Conservation (phyloP, 2,797 vertebrate genomes). For the Synanceia verrucosa region DNA sequence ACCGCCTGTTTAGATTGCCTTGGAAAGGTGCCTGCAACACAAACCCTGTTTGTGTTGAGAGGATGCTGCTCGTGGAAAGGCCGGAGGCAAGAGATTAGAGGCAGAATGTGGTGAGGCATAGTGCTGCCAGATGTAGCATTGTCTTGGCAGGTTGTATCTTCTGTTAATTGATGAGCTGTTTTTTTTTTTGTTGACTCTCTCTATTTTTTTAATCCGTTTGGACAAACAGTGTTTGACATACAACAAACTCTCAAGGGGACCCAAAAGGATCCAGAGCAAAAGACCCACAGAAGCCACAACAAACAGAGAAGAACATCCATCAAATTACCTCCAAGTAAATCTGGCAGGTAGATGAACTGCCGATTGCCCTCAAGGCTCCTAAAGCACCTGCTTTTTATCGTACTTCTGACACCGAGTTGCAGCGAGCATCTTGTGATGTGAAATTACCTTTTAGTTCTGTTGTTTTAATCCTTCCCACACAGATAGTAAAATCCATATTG, state of each 20-base stretch:
- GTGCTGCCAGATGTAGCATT: constrained; percentile 26
- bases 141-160: constrained; percentile 28
- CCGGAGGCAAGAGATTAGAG: constrained; percentile 68
- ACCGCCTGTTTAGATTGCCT: constrained; percentile 66
- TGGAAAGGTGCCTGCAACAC: constrained; percentile 66
- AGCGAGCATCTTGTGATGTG: background rate
- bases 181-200: constrained; percentile 1
- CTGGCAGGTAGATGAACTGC: constrained; percentile 1
- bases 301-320: background rate
- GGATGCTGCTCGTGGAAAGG: constrained; percentile 54
- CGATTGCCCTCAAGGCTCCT: constrained; percentile 1
- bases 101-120: constrained; percentile 47
- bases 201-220: constrained; percentile 5
- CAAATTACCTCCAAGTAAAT: background rate
- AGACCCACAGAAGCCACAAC: background rate
- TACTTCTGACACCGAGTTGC: background rate
- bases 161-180: constrained; percentile 52
- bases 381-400: constrained; percentile 4
- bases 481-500: background rate
- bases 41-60: constrained; percentile 54
- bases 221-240: constrained; percentile 14
- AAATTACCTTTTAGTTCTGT: background rate
- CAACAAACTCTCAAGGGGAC: constrained; percentile 6
- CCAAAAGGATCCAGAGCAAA: background rate
- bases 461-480: background rate